Evolutionary conservation across 2,888 invertebrate species (phyloP).

Genomic region (Rugalucina vietnamica): DNA sequence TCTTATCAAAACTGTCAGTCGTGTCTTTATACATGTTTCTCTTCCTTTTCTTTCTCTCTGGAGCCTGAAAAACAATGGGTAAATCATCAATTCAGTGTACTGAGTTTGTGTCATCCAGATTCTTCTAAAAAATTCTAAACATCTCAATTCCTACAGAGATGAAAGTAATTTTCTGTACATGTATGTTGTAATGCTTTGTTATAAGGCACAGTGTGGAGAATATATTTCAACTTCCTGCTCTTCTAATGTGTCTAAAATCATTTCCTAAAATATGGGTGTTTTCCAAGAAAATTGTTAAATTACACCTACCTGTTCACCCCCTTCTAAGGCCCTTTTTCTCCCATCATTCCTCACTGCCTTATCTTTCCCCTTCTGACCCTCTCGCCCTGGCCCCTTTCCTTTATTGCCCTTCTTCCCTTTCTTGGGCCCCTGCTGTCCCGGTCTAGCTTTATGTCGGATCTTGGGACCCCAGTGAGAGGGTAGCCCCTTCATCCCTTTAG

Average conservation of each 20-base stretch:
- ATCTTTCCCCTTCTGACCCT: background rate
- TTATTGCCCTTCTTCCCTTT: conserved; percentile 25
- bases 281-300: background rate
- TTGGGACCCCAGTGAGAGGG: conserved; percentile 82
- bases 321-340: background rate
- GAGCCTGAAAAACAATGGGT: conserved; percentile 58
- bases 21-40: conserved; percentile 56
- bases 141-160: too few species aligned
- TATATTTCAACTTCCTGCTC: background rate
- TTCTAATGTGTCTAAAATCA: background rate
- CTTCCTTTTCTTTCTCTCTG: conserved; percentile 53
- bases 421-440: conserved; percentile 33
- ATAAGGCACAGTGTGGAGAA: too few species aligned
- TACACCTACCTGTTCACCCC: background rate
- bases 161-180: too few species aligned
- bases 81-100: too few species aligned
- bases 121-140: too few species aligned
- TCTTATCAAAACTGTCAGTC: conserved; percentile 71
- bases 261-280: background rate
- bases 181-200: too few species aligned
- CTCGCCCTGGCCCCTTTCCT: background rate
- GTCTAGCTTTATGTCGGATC: conserved; percentile 76
- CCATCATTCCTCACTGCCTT: background rate
- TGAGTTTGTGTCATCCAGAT: too few species aligned
- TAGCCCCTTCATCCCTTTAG: conserved; percentile 59